These are phyloP conservation scores for Coronaproctus castanopsis DNA, from an alignment of 2,888 invertebrate species.

Conservation along the genomic window DNA sequence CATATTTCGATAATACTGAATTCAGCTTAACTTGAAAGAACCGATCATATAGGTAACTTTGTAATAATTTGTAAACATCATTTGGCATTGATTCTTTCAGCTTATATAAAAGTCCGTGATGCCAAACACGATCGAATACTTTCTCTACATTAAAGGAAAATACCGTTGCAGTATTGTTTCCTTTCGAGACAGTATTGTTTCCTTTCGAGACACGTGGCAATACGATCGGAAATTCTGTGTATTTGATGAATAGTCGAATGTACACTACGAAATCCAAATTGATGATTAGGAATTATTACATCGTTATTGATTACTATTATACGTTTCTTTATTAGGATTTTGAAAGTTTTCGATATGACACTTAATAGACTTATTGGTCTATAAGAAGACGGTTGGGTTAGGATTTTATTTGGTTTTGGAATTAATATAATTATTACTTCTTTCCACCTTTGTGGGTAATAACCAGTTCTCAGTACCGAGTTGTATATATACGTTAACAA, in stretches of 20 bases:
- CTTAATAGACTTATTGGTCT: background rate
- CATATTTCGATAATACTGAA: too few species aligned
- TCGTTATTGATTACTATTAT: background rate
- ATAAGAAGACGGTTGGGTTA: background rate
- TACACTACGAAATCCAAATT: background rate
- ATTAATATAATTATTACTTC: background rate
- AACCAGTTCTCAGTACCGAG: background rate
- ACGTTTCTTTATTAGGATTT: background rate
- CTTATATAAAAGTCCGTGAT: background rate
- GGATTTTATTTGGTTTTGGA: background rate
- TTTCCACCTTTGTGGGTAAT: background rate
- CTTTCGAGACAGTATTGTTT: background rate
- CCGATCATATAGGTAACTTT: background rate
- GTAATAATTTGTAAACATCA: background rate
- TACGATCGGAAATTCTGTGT: background rate
- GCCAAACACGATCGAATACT: background rate
- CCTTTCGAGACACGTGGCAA: background rate
- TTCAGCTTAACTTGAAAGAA: background rate
- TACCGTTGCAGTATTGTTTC: background rate
- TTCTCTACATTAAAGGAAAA: background rate
- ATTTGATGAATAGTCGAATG: background rate
- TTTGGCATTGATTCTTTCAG: background rate
- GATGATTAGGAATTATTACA: background rate
- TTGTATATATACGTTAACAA: background rate
- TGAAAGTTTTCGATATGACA: background rate